Percentiles rank a stretch among this genome's conserved stretches.
These are phyloP conservation scores for Rhipidura dahli DNA, from an alignment of 2,113 vertebrate genomes.

Conservation along the genomic window DNA sequence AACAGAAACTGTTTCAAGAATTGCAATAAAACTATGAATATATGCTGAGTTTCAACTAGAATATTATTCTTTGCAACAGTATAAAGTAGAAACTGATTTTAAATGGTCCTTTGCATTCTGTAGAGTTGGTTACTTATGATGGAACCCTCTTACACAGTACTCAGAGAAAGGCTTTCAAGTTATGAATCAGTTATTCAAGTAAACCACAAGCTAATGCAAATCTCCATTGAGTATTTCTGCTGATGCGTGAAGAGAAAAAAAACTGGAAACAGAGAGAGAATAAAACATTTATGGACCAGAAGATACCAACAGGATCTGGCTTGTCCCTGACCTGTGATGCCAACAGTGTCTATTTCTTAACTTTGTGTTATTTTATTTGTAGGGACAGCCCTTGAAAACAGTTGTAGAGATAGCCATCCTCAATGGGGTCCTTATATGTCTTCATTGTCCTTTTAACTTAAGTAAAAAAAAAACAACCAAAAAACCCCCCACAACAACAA, in stretches of 20 bases:
- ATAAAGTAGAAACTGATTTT: neutral
- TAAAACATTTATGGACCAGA: neutral
- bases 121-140: neutral
- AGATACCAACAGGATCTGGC: neutral
- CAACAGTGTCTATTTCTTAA: neutral
- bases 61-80: slow-evolving; percentile 4
- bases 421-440: neutral
- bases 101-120: neutral
- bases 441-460: neutral
- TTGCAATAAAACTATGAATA: neutral
- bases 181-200: neutral
- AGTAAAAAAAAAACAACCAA: neutral
- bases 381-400: neutral
- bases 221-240: neutral
- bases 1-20: slow-evolving; percentile 1
- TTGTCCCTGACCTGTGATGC: neutral
- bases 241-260: neutral
- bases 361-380: neutral
- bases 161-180: neutral
- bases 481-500: neutral
- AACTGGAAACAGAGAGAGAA: neutral
- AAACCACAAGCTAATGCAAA: neutral
- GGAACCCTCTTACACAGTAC: neutral
- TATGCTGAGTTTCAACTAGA: neutral
- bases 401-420: neutral